Percentiles rank a stretch among this genome's conserved stretches.
Evolutionary conservation across 1,140 invertebrate species (phyloP).

Genomic region (Anoplophora glabripennis): DNA sequence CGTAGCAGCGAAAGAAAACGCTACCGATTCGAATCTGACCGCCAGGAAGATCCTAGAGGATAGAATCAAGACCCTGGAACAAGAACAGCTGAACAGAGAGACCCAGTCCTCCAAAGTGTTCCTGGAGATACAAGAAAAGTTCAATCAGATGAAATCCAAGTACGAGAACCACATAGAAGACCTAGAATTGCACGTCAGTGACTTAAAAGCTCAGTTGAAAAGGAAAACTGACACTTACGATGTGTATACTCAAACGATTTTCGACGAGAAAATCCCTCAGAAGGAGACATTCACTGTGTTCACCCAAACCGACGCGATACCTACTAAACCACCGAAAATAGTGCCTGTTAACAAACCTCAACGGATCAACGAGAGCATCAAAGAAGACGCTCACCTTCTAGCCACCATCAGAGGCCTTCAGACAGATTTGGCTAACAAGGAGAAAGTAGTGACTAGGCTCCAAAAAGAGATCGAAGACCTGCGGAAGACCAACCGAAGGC

Average conservation of each 20-base stretch:
- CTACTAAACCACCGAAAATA: slow-evolving; percentile 19
- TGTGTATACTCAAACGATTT: slow-evolving; percentile 44
- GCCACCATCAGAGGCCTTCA: slow-evolving; percentile 76
- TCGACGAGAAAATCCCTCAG: slow-evolving; percentile 27
- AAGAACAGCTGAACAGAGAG: slow-evolving; percentile 66
- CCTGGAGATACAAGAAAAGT: slow-evolving; percentile 67
- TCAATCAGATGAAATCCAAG: slow-evolving; percentile 70
- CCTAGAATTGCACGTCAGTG: slow-evolving; percentile 61
- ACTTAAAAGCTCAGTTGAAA: slow-evolving; percentile 45
- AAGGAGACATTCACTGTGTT: slow-evolving; percentile 38
- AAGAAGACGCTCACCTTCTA: slow-evolving; percentile 71
- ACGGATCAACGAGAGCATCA: slow-evolving; percentile 37
- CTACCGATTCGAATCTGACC: slow-evolving; percentile 53
- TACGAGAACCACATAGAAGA: slow-evolving; percentile 72
- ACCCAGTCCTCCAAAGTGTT: slow-evolving; percentile 65
- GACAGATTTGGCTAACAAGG: slow-evolving; percentile 67
- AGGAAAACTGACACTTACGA: slow-evolving; percentile 39
- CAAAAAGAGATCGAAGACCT: slow-evolving; percentile 71
- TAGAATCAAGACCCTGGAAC: slow-evolving; percentile 64
- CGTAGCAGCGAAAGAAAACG: slow-evolving; percentile 58
- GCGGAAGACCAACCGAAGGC: slow-evolving; percentile 67
- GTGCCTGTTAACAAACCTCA: slow-evolving; percentile 14
- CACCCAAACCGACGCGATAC: slow-evolving; percentile 31
- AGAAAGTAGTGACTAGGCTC: slow-evolving; percentile 65
- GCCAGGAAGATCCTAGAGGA: slow-evolving; percentile 67